Percentiles rank a stretch among this genome's conserved stretches.
Evolutionary conservation across 2,797 vertebrate genomes (phyloP).

Genomic region (Hemitrygon akajei): DNA sequence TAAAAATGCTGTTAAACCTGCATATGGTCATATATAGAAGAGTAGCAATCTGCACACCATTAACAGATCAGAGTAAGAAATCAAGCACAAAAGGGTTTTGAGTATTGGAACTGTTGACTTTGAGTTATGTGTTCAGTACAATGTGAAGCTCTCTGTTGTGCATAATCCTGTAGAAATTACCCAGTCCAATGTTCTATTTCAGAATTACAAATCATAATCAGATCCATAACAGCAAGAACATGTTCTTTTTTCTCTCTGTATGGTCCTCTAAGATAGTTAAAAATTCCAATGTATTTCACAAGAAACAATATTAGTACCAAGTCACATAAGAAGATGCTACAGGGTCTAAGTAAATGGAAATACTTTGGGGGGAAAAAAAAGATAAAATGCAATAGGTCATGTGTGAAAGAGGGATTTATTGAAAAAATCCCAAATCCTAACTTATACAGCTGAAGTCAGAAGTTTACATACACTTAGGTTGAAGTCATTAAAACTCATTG

Average conservation of each 20-base stretch:
- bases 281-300: background rate
- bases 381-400: background rate
- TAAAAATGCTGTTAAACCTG: background rate
- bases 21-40: background rate
- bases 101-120: background rate
- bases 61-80: background rate
- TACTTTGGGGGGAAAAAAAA: fast-evolving
- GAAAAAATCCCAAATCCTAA: background rate
- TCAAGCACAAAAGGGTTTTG: background rate
- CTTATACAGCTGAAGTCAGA: no score
- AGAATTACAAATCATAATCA: background rate
- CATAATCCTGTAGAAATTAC: no score
- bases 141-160: background rate
- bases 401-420: background rate
- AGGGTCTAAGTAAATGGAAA: no score
- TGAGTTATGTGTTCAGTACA: background rate
- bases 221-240: background rate
- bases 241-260: background rate
- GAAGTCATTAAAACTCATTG: no score
- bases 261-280: background rate
- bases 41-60: no score
- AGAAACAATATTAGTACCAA: background rate
- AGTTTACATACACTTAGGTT: no score
- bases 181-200: background rate
- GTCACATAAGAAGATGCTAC: background rate